Evolutionary conservation across 2,113 vertebrate genomes (phyloP).

Genomic region (Dipodomys spectabilis): DNA sequence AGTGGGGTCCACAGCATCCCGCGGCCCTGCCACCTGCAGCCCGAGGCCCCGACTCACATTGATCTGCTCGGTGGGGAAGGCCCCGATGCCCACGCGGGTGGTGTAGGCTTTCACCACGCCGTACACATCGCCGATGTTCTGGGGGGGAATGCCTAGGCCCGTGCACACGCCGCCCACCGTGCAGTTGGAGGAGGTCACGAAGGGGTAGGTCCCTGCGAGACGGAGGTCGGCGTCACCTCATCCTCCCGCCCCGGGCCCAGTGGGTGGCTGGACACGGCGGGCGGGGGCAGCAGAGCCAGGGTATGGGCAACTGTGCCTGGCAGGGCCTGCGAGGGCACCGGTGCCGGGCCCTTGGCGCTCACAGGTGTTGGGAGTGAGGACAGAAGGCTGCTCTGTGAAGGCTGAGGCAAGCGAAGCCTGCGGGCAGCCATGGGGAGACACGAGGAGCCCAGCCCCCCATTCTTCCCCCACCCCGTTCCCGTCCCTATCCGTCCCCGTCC

Average conservation of each 20-base stretch:
- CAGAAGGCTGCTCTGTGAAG: no score
- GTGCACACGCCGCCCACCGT: constrained; percentile 97
- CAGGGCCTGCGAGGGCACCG: fast-evolving
- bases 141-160: constrained; percentile 95
- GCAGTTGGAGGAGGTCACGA: constrained; percentile 99
- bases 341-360: background rate
- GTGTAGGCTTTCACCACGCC: constrained; percentile 98
- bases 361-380: background rate
- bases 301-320: background rate
- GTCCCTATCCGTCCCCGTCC: no score
- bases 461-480: no score
- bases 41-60: constrained; percentile 89
- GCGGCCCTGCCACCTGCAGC: background rate
- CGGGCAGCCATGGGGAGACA: no score
- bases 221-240: background rate
- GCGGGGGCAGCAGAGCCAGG: no score
- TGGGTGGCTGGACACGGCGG: fast-evolving
- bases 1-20: background rate
- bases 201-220: constrained; percentile 95
- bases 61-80: constrained; percentile 97
- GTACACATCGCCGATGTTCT: constrained; percentile 95
- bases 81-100: constrained; percentile 97
- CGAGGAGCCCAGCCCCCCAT: no score
- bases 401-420: no score
- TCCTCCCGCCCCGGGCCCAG: background rate